Evolutionary conservation across 1,140 invertebrate species (phyloP), one percentile per base, ranked within the genome.

Genomic region (Pinna nobilis): DNA sequence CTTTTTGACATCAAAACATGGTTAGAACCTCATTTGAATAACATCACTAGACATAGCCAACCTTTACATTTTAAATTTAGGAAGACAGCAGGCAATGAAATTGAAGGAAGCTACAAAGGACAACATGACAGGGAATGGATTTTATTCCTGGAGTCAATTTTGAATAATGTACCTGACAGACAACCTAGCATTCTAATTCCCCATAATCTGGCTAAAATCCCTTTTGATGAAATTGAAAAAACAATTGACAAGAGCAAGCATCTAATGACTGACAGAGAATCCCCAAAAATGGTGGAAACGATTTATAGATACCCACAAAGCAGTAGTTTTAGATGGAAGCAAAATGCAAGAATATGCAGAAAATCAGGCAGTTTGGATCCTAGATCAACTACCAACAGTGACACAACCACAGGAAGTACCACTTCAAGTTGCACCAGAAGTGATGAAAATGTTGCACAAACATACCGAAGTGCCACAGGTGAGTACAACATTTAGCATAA

Each of bases 21-120:
- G 74, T 13, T 76, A 9, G 47, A 51, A 23, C 39, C 50, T 20
- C 15, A 60, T 33, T 33, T 76, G n/a, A 66, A 47, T 44, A 35
- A n/a, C 15, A 47, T 76, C 15, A 35, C 35, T 13, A 32, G 66
- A 18, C 53, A 67, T 53, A 60, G 61, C 11, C 25, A 37, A 57
- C 74, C 57, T 32, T 37, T 60, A 3, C 68, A 71, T 53, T 76
- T 39, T 60, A 65, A 66, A 65, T 70, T 70, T 60, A 41, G 25
- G 9, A 37, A 7, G 20, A 13, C 35, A 25, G 11, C 23, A 20
- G 35, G 37, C 6, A 20, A 30, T 7, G 41, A 33, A 20, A 30
- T 67, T 23, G n/a, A 25, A 6, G 63, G 60, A n/a, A 2, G 50
- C 20, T 74, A 74, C 33, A 74, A 67, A 41, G 50, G 61, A 5